phyloP scores from a whole-genome alignment of 1,140 invertebrate species.

The Tetragnatha versicolor region DNA sequence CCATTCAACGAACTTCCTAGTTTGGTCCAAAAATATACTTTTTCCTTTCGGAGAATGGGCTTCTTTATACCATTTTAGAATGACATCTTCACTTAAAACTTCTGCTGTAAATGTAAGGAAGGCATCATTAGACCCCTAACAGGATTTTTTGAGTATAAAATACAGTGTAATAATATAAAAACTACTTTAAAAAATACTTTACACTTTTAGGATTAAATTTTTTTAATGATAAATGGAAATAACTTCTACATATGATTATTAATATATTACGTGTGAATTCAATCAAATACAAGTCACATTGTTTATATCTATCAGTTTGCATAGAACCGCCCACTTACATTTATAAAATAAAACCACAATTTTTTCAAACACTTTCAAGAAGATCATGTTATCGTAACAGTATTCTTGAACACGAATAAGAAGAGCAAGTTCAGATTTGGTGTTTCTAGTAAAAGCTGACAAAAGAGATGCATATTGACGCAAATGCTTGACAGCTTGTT shows the following conservation, averaged over 20 bases:
- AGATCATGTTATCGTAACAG: slow-evolving; percentile 98
- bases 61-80: slow-evolving; percentile 93
- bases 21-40: slow-evolving; percentile 96
- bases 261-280: no score
- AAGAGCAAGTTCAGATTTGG: slow-evolving; percentile 85
- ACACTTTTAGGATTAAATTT: no score
- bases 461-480: slow-evolving; percentile 84
- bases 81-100: slow-evolving; percentile 89
- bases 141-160: no score
- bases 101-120: slow-evolving; percentile 67
- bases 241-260: no score
- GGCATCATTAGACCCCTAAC: no score
- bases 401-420: slow-evolving; percentile 93
- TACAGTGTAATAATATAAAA: no score
- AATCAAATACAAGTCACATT: no score
- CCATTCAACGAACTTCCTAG: slow-evolving; percentile 97
- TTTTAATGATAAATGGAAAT: no score
- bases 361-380: slow-evolving; percentile 98
- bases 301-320: slow-evolving; percentile 1
- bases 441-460: slow-evolving; percentile 80
- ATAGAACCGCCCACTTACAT: slow-evolving; percentile 63
- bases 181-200: no score
- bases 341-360: slow-evolving; percentile 96
- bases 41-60: slow-evolving; percentile 92
- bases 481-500: slow-evolving; percentile 91